phyloP scores from a whole-genome alignment of 2,888 invertebrate species.

The Rhaphigaster nebulosa region DNA sequence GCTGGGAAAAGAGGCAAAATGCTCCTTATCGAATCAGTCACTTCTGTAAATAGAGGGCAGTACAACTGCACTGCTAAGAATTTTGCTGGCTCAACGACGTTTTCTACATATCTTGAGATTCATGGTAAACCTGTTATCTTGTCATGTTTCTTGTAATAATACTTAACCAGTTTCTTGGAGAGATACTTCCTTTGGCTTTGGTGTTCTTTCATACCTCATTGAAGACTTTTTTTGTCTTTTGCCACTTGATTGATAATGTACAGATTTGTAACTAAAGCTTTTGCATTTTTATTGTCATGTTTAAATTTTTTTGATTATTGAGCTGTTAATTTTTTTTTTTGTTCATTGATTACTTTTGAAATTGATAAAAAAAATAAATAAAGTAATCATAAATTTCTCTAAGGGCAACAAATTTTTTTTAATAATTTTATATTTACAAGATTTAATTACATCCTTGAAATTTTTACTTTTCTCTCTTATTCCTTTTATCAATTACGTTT shows the following conservation, averaged over 20 bases:
- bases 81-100: conserved; percentile 72
- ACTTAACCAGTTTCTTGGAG: conserved; percentile 52
- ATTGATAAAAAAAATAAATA: neutral
- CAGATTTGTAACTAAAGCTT: conserved; percentile 19
- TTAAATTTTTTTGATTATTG: conserved; percentile 11
- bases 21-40: conserved; percentile 65
- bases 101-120: conserved; percentile 73
- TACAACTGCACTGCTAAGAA: conserved; percentile 75
- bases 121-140: conserved; percentile 74
- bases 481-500: no score
- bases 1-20: conserved; percentile 70
- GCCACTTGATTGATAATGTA: conserved; percentile 41
- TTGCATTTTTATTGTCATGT: conserved; percentile 41
- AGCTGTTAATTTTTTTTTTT: neutral
- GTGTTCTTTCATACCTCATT: conserved; percentile 58
- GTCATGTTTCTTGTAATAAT: conserved; percentile 71
- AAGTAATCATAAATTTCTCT: no score
- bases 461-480: no score
- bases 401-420: no score
- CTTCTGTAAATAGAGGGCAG: conserved; percentile 70
- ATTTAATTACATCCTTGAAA: no score
- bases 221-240: conserved; percentile 62
- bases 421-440: no score
- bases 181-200: conserved; percentile 56
- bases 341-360: neutral